A percentile compares a stretch with the other conserved stretches of the same genome.
These are phyloP conservation scores for Melieria crassipennis DNA, from an alignment of 2,888 invertebrate genomes.

Conservation along the genomic window DNA sequence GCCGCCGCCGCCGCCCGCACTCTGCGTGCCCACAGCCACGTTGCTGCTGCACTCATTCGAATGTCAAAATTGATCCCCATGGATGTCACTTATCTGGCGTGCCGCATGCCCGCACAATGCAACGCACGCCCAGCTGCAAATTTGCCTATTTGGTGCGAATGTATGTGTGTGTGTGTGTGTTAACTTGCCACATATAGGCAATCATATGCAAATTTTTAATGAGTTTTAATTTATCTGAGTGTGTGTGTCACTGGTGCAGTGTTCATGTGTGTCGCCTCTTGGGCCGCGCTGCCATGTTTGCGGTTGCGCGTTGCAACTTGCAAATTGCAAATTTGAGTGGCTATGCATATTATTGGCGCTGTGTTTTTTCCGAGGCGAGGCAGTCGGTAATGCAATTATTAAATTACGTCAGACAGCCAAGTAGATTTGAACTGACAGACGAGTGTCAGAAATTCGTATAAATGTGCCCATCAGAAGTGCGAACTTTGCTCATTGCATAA, in stretches of 20 bases:
- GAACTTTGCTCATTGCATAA: too few species aligned
- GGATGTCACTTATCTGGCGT: not conserved
- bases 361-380: too few species aligned
- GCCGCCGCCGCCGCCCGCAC: not conserved
- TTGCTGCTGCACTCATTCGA: not conserved
- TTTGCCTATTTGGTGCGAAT: constrained; percentile 1
- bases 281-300: too few species aligned
- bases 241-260: constrained; percentile 40
- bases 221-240: constrained; percentile 45
- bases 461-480: too few species aligned
- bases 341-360: too few species aligned
- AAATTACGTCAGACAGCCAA: too few species aligned
- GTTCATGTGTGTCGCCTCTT: constrained; percentile 3
- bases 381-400: too few species aligned
- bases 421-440: too few species aligned
- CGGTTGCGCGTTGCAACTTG: too few species aligned
- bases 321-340: too few species aligned
- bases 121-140: not conserved
- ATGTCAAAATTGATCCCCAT: constrained; percentile 6
- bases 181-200: constrained; percentile 14
- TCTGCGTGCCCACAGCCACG: not conserved
- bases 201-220: constrained; percentile 43
- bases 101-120: not conserved
- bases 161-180: not conserved
- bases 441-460: too few species aligned